phyloP scores from a whole-genome alignment of 2,888 invertebrate genomes.

The Xestia sexstrigata region DNA sequence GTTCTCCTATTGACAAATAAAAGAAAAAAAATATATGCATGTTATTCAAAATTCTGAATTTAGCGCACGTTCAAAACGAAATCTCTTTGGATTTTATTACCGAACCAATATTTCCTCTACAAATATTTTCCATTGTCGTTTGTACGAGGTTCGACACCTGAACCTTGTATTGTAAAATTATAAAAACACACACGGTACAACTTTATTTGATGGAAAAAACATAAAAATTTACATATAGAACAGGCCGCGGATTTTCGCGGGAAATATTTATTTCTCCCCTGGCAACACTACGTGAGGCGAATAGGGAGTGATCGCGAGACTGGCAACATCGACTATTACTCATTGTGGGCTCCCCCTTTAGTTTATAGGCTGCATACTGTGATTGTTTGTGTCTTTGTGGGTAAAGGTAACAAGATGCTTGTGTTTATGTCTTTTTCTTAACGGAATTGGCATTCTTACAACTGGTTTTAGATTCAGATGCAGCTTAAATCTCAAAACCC shows the following conservation, averaged over 20 bases:
- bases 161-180: slow-evolving; percentile 79
- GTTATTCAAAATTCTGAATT: slow-evolving; percentile 12
- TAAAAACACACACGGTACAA: slow-evolving; percentile 80
- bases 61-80: slow-evolving; percentile 11
- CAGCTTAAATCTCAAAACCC: not conserved
- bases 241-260: slow-evolving; percentile 80
- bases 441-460: not conserved
- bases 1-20: not conserved
- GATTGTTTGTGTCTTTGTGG: slow-evolving; percentile 67
- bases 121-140: slow-evolving; percentile 22
- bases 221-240: slow-evolving; percentile 88
- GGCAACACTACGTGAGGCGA: slow-evolving; percentile 86
- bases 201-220: slow-evolving; percentile 80
- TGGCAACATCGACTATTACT: slow-evolving; percentile 78
- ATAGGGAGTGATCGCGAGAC: slow-evolving; percentile 70
- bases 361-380: slow-evolving; percentile 67
- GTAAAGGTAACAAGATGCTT: slow-evolving; percentile 38
- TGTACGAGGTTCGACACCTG: slow-evolving; percentile 73
- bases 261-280: slow-evolving; percentile 87
- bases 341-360: slow-evolving; percentile 74
- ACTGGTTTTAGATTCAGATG: not conserved
- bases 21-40: no score
- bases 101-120: slow-evolving; percentile 14
- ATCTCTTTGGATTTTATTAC: slow-evolving; percentile 18
- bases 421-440: slow-evolving; percentile 8